These are phyloP conservation scores for Carcinoscorpius rotundicauda DNA, from an alignment of 1,140 invertebrate species.

Conservation along the genomic window DNA sequence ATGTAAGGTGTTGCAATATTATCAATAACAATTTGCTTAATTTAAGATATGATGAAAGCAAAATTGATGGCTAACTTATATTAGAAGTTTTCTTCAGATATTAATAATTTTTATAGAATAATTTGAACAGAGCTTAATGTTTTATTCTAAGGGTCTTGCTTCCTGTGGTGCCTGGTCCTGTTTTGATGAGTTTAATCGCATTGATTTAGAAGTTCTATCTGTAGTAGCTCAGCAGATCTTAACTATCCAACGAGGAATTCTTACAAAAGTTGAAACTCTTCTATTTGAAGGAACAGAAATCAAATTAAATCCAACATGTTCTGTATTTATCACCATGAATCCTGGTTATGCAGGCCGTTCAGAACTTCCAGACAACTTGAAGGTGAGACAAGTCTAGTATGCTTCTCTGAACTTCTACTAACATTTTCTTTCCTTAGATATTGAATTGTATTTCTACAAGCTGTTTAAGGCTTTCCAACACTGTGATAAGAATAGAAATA, in stretches of 20 bases:
- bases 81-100: too few species aligned
- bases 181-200: conserved; percentile 81
- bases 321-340: conserved; percentile 95
- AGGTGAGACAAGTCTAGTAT: conserved; percentile 38
- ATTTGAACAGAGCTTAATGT: too few species aligned
- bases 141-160: conserved; percentile 58
- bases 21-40: too few species aligned
- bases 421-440: too few species aligned
- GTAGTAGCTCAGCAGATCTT: conserved; percentile 79
- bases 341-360: conserved; percentile 83
- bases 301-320: conserved; percentile 75
- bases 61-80: too few species aligned
- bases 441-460: too few species aligned
- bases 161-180: conserved; percentile 94
- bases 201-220: conserved; percentile 62
- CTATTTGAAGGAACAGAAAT: conserved; percentile 83
- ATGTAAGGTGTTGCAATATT: too few species aligned
- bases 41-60: too few species aligned
- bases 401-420: too few species aligned
- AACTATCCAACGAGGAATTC: conserved; percentile 62
- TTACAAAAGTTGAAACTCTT: conserved; percentile 54
- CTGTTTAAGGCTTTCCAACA: too few species aligned
- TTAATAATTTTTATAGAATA: too few species aligned
- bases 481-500: too few species aligned
- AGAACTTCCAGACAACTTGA: conserved; percentile 88